These are phyloP conservation scores for Achroia grisella DNA, from an alignment of 1,140 invertebrate genomes.

Conservation along the genomic window DNA sequence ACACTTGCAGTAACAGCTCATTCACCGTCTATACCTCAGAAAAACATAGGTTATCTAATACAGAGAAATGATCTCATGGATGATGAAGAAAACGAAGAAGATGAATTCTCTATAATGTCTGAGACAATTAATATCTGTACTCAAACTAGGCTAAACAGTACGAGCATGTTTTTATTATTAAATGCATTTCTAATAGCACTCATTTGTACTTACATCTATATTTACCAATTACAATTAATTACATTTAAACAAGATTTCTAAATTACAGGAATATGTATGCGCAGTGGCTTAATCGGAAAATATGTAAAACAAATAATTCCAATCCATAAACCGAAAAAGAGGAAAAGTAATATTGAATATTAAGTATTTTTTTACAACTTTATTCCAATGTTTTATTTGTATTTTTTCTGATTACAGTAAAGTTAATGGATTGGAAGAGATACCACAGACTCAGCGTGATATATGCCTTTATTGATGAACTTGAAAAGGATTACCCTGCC, in stretches of 20 bases:
- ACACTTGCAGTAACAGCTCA: neutral
- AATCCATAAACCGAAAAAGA: conserved; percentile 25
- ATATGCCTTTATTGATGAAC: conserved; percentile 50
- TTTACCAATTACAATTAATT: neutral
- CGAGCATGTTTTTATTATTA: neutral
- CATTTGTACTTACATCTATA: too few relatives aligned
- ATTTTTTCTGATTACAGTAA: conserved; percentile 22
- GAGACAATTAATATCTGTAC: conserved; percentile 22
- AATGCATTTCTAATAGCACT: too few relatives aligned
- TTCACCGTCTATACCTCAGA: neutral
- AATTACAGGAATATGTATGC: conserved; percentile 5
- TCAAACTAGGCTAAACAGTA: conserved; percentile 16
- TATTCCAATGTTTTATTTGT: neutral
- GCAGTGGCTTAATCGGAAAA: conserved; percentile 10
- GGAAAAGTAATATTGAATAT: conserved; percentile 25
- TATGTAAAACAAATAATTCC: conserved; percentile 29
- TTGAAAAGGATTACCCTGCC: conserved; percentile 57
- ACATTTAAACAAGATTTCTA: neutral
- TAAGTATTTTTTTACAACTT: neutral
- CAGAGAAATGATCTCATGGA: neutral
- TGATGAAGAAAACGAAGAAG: neutral
- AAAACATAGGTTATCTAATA: neutral
- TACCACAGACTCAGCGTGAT: conserved; percentile 57
- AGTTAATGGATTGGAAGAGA: conserved; percentile 60
- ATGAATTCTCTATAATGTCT: neutral